Evolutionary conservation across 2,888 invertebrate genomes (phyloP).

Genomic region (Gonocerus acuteangulatus): DNA sequence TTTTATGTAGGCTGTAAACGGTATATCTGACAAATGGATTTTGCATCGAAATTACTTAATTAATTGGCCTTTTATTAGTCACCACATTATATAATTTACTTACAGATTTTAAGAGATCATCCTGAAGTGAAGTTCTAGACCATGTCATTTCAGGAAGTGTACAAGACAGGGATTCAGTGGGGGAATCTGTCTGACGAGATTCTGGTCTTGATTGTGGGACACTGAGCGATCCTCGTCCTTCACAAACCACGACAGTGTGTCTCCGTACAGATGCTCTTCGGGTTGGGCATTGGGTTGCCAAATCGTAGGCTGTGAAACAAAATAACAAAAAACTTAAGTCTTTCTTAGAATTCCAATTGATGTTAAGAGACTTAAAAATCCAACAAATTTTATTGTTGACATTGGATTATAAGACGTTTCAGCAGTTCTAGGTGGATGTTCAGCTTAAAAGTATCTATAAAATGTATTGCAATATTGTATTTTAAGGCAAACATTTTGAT

Average conservation of each 20-base stretch:
- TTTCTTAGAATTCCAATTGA: neutral
- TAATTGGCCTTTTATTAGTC: too few relatives aligned
- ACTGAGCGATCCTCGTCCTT: slow-evolving; percentile 47
- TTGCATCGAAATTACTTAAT: too few relatives aligned
- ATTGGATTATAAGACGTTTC: too few relatives aligned
- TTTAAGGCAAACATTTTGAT: too few relatives aligned
- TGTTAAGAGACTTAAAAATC: neutral
- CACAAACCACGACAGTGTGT: slow-evolving; percentile 59
- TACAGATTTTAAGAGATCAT: slow-evolving; percentile 60
- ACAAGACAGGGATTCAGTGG: slow-evolving; percentile 47
- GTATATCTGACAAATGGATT: too few relatives aligned
- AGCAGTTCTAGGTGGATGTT: too few relatives aligned
- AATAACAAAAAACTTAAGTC: neutral
- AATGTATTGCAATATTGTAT: too few relatives aligned
- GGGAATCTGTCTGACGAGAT: slow-evolving; percentile 42
- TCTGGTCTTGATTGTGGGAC: slow-evolving; percentile 45
- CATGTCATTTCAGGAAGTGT: slow-evolving; percentile 51
- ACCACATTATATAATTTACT: too few relatives aligned
- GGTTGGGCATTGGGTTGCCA: slow-evolving; percentile 72
- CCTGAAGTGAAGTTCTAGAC: slow-evolving; percentile 59
- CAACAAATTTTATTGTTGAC: neutral
- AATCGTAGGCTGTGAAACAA: slow-evolving; percentile 59
- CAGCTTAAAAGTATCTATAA: too few relatives aligned
- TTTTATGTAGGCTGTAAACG: too few relatives aligned
- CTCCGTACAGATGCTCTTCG: slow-evolving; percentile 59